Evolutionary conservation across 2,888 invertebrate species (phyloP), one percentile per base, ranked within the genome.

Genomic region (Agrilus mali): DNA sequence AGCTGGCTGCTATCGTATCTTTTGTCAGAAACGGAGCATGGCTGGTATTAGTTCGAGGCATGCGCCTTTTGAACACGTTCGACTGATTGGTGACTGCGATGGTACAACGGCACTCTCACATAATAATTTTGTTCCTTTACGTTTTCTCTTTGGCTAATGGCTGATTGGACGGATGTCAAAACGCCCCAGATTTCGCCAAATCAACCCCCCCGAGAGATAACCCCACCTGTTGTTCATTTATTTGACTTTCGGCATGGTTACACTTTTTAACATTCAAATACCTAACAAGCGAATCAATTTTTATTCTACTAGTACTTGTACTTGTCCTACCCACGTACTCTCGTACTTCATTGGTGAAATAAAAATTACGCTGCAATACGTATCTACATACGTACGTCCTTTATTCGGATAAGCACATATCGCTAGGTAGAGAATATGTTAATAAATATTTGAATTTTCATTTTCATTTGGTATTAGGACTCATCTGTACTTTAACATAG

Each of bases 91-190:
- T 48, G 48, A 48, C 41, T 43, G 46, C 45, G 42, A 37, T 15
- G 16, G 13, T 15, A 20, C 44, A 44, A 43, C 44, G 38, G 44
- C 46, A 48, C 44, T 36, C 42, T 33, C 34, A 46, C 44, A 44
- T 48, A 48, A 46, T 48, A 48, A 46, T 44, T 46, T 45, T 48
- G 27, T 48, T 44, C 41, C 44, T 46, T 36, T 46, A 46, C 39
- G 35, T 46, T 46, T 46, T 47, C 53, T 47, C 47, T 43, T 46
- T 45, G 47, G 44, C 53, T 53, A 53, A 53, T 53, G 51, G 51
- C 53, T 51, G 53, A 53, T 53, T 53, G 53, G 53, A 50, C 49
- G 50, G 47, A 47, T 48, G 47, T 47, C 53, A 47, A 27, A 50
- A 51, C 51, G 51, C 51, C 51, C 46, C 47, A 48, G 46, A 47